Evolutionary conservation across 2,888 invertebrate species (phyloP).

Genomic region (Scaptodrosophila latifasciaeformis): DNA sequence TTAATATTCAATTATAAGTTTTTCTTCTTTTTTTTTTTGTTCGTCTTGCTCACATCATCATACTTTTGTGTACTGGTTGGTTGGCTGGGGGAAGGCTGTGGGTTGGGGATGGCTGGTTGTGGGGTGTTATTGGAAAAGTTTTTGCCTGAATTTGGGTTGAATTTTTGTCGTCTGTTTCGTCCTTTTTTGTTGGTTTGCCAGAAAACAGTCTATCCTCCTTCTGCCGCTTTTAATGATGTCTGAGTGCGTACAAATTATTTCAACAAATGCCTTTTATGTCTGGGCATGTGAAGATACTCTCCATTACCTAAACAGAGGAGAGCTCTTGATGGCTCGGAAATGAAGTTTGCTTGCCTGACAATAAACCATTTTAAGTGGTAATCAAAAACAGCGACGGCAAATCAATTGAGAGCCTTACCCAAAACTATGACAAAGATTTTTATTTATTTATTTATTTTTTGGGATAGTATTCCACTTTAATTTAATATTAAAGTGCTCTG

Average conservation of each 20-base stretch:
- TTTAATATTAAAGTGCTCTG: too few species aligned
- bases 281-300: too few species aligned
- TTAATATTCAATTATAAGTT: constrained; percentile 70
- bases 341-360: too few species aligned
- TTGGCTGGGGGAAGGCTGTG: too few species aligned
- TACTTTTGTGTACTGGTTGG: background rate
- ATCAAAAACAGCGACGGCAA: too few species aligned
- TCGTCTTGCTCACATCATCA: constrained; percentile 13
- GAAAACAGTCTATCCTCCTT: constrained; percentile 3
- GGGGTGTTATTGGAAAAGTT: constrained; percentile 51
- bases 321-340: too few species aligned
- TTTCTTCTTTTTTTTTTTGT: constrained; percentile 21
- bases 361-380: too few species aligned
- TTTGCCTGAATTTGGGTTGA: constrained; percentile 17
- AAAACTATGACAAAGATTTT: too few species aligned
- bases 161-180: background rate
- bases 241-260: constrained; percentile 62
- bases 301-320: too few species aligned
- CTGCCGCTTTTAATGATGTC: constrained; percentile 36
- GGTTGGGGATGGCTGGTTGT: constrained; percentile 33
- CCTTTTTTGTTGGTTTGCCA: constrained; percentile 20
- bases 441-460: too few species aligned
- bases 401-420: too few species aligned
- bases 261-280: constrained; percentile 54
- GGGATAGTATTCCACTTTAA: too few species aligned